These are phyloP conservation scores for Drosophila insularis DNA, from an alignment of 1,140 invertebrate genomes.

Conservation along the genomic window DNA sequence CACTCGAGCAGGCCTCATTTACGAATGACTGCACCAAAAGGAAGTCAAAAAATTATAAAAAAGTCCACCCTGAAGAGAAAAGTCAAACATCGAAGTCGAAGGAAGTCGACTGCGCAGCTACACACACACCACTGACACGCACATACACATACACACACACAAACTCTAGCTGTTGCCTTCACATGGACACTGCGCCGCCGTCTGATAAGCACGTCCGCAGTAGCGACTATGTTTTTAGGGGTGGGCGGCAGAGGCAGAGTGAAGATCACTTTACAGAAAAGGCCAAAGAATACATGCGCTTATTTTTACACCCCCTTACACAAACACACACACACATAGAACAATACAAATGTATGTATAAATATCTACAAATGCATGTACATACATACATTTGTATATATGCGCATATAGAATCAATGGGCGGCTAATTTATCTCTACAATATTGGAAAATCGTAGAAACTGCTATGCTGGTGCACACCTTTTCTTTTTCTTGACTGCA, in stretches of 20 bases:
- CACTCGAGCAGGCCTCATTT: slow-evolving; percentile 52
- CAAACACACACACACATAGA: slow-evolving; percentile 30
- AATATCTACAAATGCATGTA: neutral
- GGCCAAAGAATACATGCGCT: slow-evolving; percentile 42
- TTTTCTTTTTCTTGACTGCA: slow-evolving; percentile 31
- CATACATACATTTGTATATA: no score
- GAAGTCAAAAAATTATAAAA: neutral
- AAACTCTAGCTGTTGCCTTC: slow-evolving; percentile 21
- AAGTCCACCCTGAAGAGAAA: neutral
- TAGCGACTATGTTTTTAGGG: slow-evolving; percentile 51
- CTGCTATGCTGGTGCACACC: slow-evolving; percentile 31
- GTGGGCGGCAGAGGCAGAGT: slow-evolving; percentile 53
- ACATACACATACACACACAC: slow-evolving; percentile 25
- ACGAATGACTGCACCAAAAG: slow-evolving; percentile 66
- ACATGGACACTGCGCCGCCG: neutral
- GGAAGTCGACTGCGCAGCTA: slow-evolving; percentile 74
- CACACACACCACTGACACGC: slow-evolving; percentile 16
- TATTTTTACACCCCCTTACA: slow-evolving; percentile 71
- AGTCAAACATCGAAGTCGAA: slow-evolving; percentile 56
- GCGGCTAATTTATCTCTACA: slow-evolving; percentile 11
- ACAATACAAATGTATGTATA: neutral
- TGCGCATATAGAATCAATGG: slow-evolving; percentile 8
- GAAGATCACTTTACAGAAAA: slow-evolving; percentile 66
- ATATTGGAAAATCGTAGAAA: slow-evolving; percentile 11
- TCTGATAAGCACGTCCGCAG: slow-evolving; percentile 56